These are phyloP conservation scores for Corythaeola cristata DNA, from an alignment of 2,113 vertebrate genomes.

Conservation along the genomic window DNA sequence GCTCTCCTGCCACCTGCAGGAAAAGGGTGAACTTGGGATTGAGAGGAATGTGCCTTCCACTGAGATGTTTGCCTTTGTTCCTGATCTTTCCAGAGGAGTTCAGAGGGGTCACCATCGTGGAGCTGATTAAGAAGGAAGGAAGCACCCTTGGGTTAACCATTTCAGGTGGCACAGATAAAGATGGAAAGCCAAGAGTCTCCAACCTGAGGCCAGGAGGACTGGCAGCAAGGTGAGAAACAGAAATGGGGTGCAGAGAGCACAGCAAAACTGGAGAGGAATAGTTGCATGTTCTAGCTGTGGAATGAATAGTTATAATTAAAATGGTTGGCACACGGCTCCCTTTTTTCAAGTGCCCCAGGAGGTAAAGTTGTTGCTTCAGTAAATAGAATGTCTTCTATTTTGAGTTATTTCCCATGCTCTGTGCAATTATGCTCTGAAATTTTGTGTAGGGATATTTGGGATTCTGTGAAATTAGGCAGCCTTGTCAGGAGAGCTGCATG, in stretches of 20 bases:
- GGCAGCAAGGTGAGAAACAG: constrained; percentile 89
- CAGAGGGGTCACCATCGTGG: constrained; percentile 91
- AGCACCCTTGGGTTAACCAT: constrained; percentile 95
- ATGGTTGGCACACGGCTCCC: not conserved
- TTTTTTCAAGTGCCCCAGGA: not conserved
- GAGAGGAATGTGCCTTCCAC: not conserved
- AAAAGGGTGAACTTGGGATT: not conserved
- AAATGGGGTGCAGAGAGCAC: not conserved
- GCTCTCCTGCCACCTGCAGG: not conserved
- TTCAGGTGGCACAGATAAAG: constrained; percentile 96
- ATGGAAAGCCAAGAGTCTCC: constrained; percentile 93
- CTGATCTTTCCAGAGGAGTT: constrained; percentile 85
- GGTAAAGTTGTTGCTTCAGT: constrained; percentile 14
- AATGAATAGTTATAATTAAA: constrained; percentile 3
- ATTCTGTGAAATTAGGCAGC: constrained; percentile 49
- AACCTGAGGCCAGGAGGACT: constrained; percentile 93
- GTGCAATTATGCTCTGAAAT: constrained; percentile 25
- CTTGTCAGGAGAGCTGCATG: constrained; percentile 38
- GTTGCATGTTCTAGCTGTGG: not conserved
- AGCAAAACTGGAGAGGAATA: not conserved
- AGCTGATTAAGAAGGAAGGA: constrained; percentile 95
- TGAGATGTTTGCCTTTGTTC: not conserved
- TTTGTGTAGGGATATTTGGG: constrained; percentile 23
- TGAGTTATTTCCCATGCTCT: not conserved
- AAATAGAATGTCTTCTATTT: constrained; percentile 5